These are phyloP conservation scores for Sebastes steindachneri DNA, from an alignment of 2,797 vertebrate species.

Conservation along the genomic window DNA sequence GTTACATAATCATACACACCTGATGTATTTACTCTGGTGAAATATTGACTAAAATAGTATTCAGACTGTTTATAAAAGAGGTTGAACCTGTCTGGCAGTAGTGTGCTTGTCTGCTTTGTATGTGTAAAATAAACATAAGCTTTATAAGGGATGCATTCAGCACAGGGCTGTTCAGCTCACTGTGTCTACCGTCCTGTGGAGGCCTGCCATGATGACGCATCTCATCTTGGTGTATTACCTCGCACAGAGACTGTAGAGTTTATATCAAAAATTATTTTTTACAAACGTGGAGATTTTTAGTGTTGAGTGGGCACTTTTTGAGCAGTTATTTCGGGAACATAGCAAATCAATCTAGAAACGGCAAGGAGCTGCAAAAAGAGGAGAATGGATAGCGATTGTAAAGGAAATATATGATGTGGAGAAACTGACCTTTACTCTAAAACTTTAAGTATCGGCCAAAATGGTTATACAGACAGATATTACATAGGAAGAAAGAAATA, in stretches of 20 bases:
- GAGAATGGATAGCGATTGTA: background rate
- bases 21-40: background rate
- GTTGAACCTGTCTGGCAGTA: background rate
- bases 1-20: background rate
- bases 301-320: background rate
- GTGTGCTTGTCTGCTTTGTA: background rate
- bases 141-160: background rate
- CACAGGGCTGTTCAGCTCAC: background rate
- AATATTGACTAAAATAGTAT: slow-evolving; percentile 2
- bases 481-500: no score
- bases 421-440: background rate
- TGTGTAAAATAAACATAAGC: slow-evolving; percentile 11
- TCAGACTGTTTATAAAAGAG: background rate
- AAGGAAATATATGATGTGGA: background rate
- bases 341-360: background rate
- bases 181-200: background rate
- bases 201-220: background rate
- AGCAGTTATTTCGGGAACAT: background rate
- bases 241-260: background rate
- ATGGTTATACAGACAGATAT: background rate
- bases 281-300: background rate
- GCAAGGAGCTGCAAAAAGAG: background rate
- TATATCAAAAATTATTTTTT: background rate
- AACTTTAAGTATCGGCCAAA: background rate
- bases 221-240: background rate